Evolutionary conservation across 2,797 vertebrate species (phyloP), one percentile per base, ranked within the genome.

Genomic region (Lepidocolaptes lacrymiger): DNA sequence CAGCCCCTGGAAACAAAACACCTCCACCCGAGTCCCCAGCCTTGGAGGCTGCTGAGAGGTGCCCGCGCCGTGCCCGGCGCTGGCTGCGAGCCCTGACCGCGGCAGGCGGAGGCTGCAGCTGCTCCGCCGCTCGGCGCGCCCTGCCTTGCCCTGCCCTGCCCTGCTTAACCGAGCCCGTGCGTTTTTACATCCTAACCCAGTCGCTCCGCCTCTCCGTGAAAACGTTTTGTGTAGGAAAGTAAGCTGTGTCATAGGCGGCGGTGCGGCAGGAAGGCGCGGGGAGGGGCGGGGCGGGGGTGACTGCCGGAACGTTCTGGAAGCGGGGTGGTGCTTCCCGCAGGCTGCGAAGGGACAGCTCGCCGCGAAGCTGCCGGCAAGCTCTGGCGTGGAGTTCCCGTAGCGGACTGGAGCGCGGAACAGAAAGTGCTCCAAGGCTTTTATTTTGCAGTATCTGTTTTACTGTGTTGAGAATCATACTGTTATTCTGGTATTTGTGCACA

Each of bases 221-320:
- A 56, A 43, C 28, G 7, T 8, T 43, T 6, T 14, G 32, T 9
- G 3, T 59, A 46, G 52, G 56, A 32, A 68, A 80, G 43, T 1
- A 5, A 28, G 48, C 39, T 73, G n/a, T 89, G 18, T 52, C 28
- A 2, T 5, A 32, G 21, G 21, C 12, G 8, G 51, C 5, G 39
- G 58, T 14, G 49, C 14, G 21, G 11, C 18, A 68, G 12, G 48
- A 28, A 26, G 36, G 58, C 7, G 21, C 27, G 43, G 43, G 46
- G 48, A 26, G 48, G 39, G 39, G 39, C 8, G 48, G 63, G 52
- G 19, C 14, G 48, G 63, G 52, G 19, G 61, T 76, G 86, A 15
- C 74, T 8, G 54, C n/a, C 9, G 0, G 96, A 97, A 96, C 3
- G 37, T 97, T 97, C 96, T 97, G 73, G 96, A 97, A 97, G 68